Evolutionary conservation across 2,888 invertebrate genomes (phyloP).

Genomic region (Agrochola macilenta): DNA sequence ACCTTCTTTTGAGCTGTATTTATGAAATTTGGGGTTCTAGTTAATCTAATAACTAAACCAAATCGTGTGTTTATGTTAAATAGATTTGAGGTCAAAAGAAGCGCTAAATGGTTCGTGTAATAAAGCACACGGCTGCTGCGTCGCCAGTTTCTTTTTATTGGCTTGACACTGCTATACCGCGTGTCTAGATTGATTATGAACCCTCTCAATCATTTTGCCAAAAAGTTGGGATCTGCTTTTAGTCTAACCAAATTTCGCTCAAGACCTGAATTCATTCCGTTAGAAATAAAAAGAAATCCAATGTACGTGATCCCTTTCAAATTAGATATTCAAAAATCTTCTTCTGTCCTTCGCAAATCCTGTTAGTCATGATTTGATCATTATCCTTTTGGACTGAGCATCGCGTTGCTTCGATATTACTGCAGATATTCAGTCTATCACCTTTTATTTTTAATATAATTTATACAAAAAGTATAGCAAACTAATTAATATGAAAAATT

Average conservation of each 20-base stretch:
- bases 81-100: no score
- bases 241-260: not conserved
- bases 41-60: no score
- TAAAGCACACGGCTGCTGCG: no score
- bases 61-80: no score
- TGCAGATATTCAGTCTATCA: not conserved
- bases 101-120: no score
- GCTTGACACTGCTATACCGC: no score
- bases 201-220: not conserved
- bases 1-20: no score
- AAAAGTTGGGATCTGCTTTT: not conserved
- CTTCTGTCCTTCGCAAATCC: slow-evolving; percentile 16
- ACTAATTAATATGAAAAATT: slow-evolving; percentile 55
- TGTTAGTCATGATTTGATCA: slow-evolving; percentile 37
- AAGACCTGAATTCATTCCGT: slow-evolving; percentile 1
- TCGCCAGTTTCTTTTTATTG: no score
- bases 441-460: slow-evolving; percentile 16
- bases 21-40: no score
- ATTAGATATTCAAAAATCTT: slow-evolving; percentile 36
- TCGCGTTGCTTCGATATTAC: not conserved
- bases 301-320: slow-evolving; percentile 23
- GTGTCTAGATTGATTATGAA: not conserved
- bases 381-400: not conserved
- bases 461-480: not conserved
- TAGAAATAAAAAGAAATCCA: slow-evolving; percentile 24